Percentiles rank a stretch among this genome's conserved stretches.
Conservation (phyloP, 2,797 vertebrate species). For the Bradypodion pumilum region DNA sequence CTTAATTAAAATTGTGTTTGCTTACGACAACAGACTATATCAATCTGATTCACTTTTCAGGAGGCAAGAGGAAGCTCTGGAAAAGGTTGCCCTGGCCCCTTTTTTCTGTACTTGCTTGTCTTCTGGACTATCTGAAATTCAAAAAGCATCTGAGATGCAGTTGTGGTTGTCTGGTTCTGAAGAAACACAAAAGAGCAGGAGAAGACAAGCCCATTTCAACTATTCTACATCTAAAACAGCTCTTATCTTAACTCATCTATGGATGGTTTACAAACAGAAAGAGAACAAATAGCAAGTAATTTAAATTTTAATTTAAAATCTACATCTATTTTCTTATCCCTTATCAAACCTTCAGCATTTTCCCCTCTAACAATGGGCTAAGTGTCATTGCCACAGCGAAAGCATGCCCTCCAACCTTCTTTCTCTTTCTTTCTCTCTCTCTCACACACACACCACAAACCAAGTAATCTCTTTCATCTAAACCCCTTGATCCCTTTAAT, state of each 20-base stretch:
- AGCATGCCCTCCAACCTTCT: slow-evolving; percentile 59
- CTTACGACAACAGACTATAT: slow-evolving; percentile 24
- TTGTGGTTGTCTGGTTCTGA: slow-evolving; percentile 20
- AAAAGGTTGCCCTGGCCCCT: slow-evolving; percentile 28
- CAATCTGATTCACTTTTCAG: background rate
- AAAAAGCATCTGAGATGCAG: slow-evolving; percentile 61
- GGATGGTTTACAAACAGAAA: slow-evolving; percentile 78
- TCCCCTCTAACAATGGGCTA: slow-evolving; percentile 76
- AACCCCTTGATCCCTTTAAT: slow-evolving; percentile 84
- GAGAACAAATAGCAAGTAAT: slow-evolving; percentile 80
- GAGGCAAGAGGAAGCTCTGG: slow-evolving; percentile 27
- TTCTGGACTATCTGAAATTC: slow-evolving; percentile 54
- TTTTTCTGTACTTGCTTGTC: slow-evolving; percentile 30
- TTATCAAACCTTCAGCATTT: slow-evolving; percentile 82
- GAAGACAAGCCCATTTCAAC: slow-evolving; percentile 62
- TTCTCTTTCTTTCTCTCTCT: background rate
- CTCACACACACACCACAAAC: slow-evolving; percentile 68
- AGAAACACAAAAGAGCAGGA: slow-evolving; percentile 21
- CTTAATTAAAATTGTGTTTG: slow-evolving; percentile 60
- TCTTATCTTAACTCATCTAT: slow-evolving; percentile 78
- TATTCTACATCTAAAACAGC: slow-evolving; percentile 71
- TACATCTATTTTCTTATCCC: slow-evolving; percentile 79
- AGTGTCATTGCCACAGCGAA: slow-evolving; percentile 77
- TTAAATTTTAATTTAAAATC: slow-evolving; percentile 85
- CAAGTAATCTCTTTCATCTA: slow-evolving; percentile 87